These are phyloP conservation scores for Zaprionus obscuricornis DNA, from an alignment of 2,888 invertebrate genomes.

Conservation along the genomic window DNA sequence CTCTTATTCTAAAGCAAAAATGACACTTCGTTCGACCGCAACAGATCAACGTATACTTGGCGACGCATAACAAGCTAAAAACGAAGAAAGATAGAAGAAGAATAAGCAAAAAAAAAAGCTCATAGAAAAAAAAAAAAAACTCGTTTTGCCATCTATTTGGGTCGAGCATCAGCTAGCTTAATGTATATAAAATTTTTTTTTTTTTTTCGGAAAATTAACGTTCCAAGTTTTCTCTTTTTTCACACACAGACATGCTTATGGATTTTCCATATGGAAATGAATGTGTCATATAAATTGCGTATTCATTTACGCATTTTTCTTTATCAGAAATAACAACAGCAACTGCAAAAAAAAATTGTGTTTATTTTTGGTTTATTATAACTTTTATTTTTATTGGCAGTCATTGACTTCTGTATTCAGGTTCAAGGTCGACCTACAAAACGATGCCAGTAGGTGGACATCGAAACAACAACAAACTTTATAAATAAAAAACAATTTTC, in stretches of 20 bases:
- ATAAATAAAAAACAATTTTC: constrained; percentile 58
- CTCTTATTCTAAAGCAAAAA: too few species aligned
- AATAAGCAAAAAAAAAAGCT: constrained; percentile 22
- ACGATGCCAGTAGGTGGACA: constrained; percentile 47
- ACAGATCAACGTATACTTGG: constrained; percentile 49
- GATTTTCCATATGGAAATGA: too few species aligned
- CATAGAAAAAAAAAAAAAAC: constrained; percentile 45
- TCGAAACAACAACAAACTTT: background rate
- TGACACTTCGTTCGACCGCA: constrained; percentile 29
- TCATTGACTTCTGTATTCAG: constrained; percentile 74
- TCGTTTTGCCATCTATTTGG: constrained; percentile 60
- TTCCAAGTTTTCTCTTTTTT: constrained; percentile 50
- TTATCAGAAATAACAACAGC: too few species aligned
- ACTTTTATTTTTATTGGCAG: constrained; percentile 38
- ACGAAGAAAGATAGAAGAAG: too few species aligned
- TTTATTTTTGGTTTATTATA: constrained; percentile 13
- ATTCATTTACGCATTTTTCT: constrained; percentile 8
- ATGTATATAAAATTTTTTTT: background rate
- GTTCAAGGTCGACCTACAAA: constrained; percentile 63
- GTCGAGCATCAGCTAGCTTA: constrained; percentile 49
- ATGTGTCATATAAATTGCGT: too few species aligned
- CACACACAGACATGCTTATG: too few species aligned
- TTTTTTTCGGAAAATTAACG: constrained; percentile 40
- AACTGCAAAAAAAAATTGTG: too few species aligned
- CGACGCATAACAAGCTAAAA: constrained; percentile 22